Evolutionary conservation across 1,140 invertebrate genomes (phyloP), one percentile per base, ranked within the genome.

Genomic region (Zelostemma sp.): DNA sequence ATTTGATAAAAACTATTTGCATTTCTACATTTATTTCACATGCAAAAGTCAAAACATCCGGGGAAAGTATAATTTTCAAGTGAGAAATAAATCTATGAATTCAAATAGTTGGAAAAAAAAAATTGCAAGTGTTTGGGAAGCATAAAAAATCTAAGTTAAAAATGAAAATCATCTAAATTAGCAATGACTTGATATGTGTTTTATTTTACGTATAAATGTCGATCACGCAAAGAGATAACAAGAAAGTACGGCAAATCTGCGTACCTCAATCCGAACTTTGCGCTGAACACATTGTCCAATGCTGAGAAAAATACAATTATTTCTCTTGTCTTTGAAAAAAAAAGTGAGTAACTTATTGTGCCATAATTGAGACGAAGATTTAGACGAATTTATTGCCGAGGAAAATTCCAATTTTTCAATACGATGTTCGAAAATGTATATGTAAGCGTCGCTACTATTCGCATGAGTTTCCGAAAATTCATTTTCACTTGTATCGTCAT

Each of bases 271-370:
- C 71, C 76, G 64, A 60, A 74, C 46, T 75, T 73, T 77, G 79
- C 77, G 77, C 70, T 38, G 54, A 58, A 67, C 68, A 79, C 75
- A 75, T 74, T 71, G 74, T 81, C 78, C 64, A 77, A 69, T 72
- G 78, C 71, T 71, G 78, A 80, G 74, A 80, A 79, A 82, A 83
- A 82, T 80, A 84, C 80, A 83, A 81, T 84, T 84, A 84, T 85
- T 84, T 84, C 84, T 84, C 82, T 84, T 80, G 81, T 83, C 79
- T 84, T 79, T 67, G 75, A 80, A 81, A n/a, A 81, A 84, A 78
- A 85, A 78, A 81, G 79, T 81, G 79, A 84, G 83, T 82, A 81
- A 83, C 83, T 81, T 82, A 84, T 81, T 80, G 84, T 85, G 83
- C 83, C 84, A 85, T 85, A 85, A 81, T 73, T 82, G 82, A 80